Base-by-base conservation (phyloP, 2,888 invertebrate genomes). In the Micropterix aruncella region DNA sequence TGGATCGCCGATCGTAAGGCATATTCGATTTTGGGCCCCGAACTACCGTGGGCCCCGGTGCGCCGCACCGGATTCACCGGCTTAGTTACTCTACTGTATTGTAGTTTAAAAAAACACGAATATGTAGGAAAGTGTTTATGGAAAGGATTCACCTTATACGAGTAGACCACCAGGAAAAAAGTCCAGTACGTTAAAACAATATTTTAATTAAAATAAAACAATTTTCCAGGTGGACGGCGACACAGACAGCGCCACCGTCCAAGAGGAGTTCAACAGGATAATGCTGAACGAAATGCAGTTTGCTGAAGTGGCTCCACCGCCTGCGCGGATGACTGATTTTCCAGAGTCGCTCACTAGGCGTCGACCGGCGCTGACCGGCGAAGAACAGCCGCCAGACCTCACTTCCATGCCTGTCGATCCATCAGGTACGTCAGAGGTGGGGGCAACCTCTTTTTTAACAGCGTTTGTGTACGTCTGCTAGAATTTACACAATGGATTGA, bases 171-270 rank as follows among this genome's bases (percentile, higher is more conserved):
- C n/a, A 36, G 36, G n/a, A 12, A 36, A 12, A 36, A 38, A 15
- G 38, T 38, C 3, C 15, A 5, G 12, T 16, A 16, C 16, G 16
- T 15, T 2, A 16, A 15, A 37, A n/a, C n/a, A n/a, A n/a, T n/a
- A n/a, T n/a, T n/a, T n/a, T n/a, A n/a, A n/a, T n/a, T n/a, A n/a
- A n/a, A n/a, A 36, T 2, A 19, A 18, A 2, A 16, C 12, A 14
- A 18, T 18, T 40, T 44, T 51, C 4, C 49, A 87, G 88, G 83
- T 90, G 46, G 90, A 90, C 56, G 90, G 90, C 0, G 90, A 90
- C 55, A 88, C 90, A 0, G 89, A 90, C 54, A 77, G 82, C 4
- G 65, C 75, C 0, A 79, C 81, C 4, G 89, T 90, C 0, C 84
- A 86, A 55, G 72, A 77, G 18, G 87, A 88, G 57, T 89, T 89